These are phyloP conservation scores for Ciconia boyciana DNA, from an alignment of 2,113 vertebrate species.

Conservation along the genomic window DNA sequence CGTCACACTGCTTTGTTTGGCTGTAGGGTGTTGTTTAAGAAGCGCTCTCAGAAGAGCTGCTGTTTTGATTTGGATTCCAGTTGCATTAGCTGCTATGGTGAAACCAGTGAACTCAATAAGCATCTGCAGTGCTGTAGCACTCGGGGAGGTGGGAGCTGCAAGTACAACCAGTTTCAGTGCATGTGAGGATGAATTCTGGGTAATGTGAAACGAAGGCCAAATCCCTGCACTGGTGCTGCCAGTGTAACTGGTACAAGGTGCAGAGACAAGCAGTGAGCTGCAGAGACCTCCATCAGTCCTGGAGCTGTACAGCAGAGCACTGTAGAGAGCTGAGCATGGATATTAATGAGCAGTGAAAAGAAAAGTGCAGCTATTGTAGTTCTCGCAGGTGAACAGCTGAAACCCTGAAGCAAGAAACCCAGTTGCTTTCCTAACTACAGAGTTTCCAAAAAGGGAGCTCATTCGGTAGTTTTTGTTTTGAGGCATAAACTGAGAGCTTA, in stretches of 20 bases:
- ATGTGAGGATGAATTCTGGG: background rate
- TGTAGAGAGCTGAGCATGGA: background rate
- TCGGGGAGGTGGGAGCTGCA: background rate
- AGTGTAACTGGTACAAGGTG: background rate
- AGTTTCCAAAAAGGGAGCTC: background rate
- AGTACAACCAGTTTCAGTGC: background rate
- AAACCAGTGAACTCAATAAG: background rate
- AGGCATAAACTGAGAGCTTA: background rate
- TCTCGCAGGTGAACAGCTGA: background rate
- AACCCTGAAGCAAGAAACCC: background rate
- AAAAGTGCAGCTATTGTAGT: background rate
- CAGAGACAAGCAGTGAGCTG: background rate
- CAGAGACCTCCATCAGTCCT: background rate
- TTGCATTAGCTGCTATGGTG: background rate
- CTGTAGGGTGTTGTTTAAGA: background rate
- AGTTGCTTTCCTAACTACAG: background rate
- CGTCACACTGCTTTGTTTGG: background rate
- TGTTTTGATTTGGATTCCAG: background rate
- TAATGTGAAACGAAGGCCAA: background rate
- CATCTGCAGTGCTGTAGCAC: background rate
- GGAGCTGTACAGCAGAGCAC: background rate
- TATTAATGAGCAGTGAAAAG: background rate
- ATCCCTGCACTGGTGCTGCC: background rate
- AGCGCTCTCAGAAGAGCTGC: background rate
- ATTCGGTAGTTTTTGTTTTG: conserved; percentile 1